phyloP scores from a whole-genome alignment of 2,113 vertebrate genomes.

The Anser cygnoides region DNA sequence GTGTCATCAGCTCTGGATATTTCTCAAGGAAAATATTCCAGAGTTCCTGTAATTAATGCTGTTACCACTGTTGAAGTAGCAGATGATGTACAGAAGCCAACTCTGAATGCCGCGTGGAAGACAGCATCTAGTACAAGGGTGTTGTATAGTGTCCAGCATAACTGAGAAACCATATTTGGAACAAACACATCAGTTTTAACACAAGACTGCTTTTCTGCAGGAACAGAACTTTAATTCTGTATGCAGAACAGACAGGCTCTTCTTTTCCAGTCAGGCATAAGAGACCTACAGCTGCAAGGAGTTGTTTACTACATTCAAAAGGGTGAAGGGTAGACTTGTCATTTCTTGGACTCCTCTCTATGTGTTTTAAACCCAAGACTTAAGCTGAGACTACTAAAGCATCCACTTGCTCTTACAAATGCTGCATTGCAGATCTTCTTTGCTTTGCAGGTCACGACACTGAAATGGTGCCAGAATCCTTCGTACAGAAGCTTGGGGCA shows the following conservation, averaged over 20 bases:
- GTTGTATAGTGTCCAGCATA: not conserved
- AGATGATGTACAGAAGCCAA: not conserved
- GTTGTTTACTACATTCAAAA: not conserved
- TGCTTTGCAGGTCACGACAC: not conserved
- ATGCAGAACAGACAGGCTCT: not conserved
- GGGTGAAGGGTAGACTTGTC: not conserved
- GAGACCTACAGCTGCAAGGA: not conserved
- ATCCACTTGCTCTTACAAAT: not conserved
- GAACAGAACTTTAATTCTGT: not conserved
- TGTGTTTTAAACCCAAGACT: not conserved
- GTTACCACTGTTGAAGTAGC: not conserved
- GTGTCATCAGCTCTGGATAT: not conserved
- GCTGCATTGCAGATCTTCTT: not conserved
- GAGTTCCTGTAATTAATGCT: not conserved
- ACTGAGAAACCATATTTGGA: not conserved
- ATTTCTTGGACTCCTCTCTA: not conserved
- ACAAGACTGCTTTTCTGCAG: not conserved
- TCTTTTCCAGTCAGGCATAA: not conserved
- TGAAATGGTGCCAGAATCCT: not conserved
- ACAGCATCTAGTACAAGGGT: not conserved
- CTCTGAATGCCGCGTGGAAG: fast-evolving
- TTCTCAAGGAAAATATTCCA: not conserved
- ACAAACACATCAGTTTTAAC: not conserved
- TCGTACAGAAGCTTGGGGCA: not conserved
- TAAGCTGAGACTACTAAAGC: not conserved